Percentiles rank a stretch among this genome's conserved stretches.
Evolutionary conservation across 2,888 invertebrate genomes (phyloP).

Genomic region (Hydrotaea diabolus): DNA sequence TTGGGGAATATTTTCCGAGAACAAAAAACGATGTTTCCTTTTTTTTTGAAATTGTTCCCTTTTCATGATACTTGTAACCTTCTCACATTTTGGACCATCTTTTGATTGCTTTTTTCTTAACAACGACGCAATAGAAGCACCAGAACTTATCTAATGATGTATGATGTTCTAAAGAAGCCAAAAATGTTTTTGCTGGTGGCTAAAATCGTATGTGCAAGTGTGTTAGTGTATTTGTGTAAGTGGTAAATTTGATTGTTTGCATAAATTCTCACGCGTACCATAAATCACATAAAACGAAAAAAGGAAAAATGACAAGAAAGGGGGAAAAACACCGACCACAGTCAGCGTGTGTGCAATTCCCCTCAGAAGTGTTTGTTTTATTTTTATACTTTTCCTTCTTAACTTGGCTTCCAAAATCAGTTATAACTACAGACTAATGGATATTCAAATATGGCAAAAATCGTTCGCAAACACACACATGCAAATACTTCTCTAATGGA

Average conservation of each 20-base stretch:
- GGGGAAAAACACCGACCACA: slow-evolving; percentile 34
- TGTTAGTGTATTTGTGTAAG: slow-evolving; percentile 18
- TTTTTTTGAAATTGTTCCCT: slow-evolving; percentile 18
- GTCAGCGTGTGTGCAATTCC: neutral
- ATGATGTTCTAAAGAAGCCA: slow-evolving; percentile 49
- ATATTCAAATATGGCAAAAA: slow-evolving; percentile 69
- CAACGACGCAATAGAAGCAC: neutral
- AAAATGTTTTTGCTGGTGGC: slow-evolving; percentile 35
- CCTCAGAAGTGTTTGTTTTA: slow-evolving; percentile 35
- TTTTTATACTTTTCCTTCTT: slow-evolving; percentile 32
- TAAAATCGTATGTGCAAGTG: neutral
- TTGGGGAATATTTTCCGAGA: neutral
- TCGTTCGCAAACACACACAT: neutral
- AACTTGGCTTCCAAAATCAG: slow-evolving; percentile 56
- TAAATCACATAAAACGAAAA: slow-evolving; percentile 58
- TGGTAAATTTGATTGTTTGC: slow-evolving; percentile 60
- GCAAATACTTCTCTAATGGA: neutral
- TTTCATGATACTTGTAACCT: neutral
- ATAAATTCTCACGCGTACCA: slow-evolving; percentile 63
- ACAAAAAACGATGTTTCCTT: neutral
- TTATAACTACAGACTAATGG: slow-evolving; percentile 64
- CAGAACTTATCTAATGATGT: slow-evolving; percentile 51
- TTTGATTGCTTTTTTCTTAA: slow-evolving; percentile 27
- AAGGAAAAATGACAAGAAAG: neutral
- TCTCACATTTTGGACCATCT: slow-evolving; percentile 16